Base-by-base conservation (phyloP, 2,797 vertebrate genomes). In the Peromyscus aztecus region DNA sequence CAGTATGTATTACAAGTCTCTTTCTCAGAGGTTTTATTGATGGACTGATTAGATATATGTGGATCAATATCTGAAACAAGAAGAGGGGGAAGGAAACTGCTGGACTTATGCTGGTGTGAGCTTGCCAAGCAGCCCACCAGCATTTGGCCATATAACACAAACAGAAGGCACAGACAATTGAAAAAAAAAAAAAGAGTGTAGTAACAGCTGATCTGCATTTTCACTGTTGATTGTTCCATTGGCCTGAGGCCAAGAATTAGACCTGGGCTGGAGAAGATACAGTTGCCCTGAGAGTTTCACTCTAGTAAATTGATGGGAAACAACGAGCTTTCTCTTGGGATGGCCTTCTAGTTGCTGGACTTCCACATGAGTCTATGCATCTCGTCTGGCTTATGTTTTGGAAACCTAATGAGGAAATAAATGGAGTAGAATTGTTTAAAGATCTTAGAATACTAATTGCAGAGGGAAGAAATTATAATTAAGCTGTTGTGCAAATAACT, bases 31-130 rank as follows among this genome's bases (percentile, higher is more conserved):
- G 7, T 27, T 76, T 78, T 19, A 87, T 86, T 94, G 76, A 95
- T 90, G 21, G 8, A 78, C 89, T 43, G 16, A 87, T 78, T 55
- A 73, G 13, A 93, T 88, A 71, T 23, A 31, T 13, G 52, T 57
- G 23, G 46, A 75, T 59, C 34, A 78, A 46, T 94, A 95, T 95
- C 31, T 65, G 95, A 71, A 95, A 91, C 67, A 57, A 96, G 81
- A 90, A 77, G n/a, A 90, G 34, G 17, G 27, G 75, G 75, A 91
- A 91, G 17, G 17, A 92, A 89, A 96, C n/a, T 84, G 59, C 27
- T 84, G 86, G 61, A 80, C 12, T 37, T 43, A 71, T 43, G 10
- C 69, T 81, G 9, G 59, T 81, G 4, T 94, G 27, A 95, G 75
- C 4, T 65, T 85, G 37, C 73, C 91, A 97, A 94, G 46, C 77